Percentiles rank a stretch among this genome's conserved stretches.
These are phyloP conservation scores for Hirudinaria manillensis DNA, from an alignment of 2,888 invertebrate genomes.

Conservation along the genomic window DNA sequence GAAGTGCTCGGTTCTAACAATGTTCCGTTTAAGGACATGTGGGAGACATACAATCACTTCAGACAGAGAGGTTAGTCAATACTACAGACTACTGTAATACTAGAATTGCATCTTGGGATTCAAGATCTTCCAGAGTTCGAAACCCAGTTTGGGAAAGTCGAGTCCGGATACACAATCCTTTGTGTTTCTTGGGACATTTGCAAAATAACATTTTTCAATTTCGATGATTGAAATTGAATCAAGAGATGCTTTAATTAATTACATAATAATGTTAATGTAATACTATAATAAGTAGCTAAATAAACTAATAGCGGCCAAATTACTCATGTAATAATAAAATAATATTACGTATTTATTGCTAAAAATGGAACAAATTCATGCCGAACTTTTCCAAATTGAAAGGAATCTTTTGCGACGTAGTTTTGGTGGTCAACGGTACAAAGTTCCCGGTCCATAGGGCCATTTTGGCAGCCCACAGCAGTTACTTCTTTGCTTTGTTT, in stretches of 20 bases:
- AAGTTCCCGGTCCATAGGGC: conserved; percentile 36
- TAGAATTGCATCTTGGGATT: background rate
- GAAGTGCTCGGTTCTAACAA: background rate
- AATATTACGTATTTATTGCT: no score
- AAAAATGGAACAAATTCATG: no score
- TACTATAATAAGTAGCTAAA: no score
- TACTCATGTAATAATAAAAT: no score
- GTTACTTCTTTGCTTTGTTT: conserved; percentile 36
- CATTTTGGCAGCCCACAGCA: conserved; percentile 36
- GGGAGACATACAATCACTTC: conserved; percentile 18
- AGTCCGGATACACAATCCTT: no score
- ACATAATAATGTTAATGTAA: no score
- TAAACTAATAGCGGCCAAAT: no score
- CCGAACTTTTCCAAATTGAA: background rate
- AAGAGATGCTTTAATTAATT: no score
- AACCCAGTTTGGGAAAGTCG: no score
- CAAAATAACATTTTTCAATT: no score
- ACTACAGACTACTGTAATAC: background rate
- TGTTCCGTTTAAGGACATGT: conserved; percentile 13
- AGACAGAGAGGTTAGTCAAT: conserved; percentile 12
- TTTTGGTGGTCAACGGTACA: conserved; percentile 29
- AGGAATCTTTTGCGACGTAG: conserved; percentile 34
- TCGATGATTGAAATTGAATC: no score
- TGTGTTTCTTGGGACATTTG: no score
- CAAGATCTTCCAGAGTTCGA: background rate